Conservation (phyloP, 2,113 vertebrate species). For the Circaetus cinerascens region DNA sequence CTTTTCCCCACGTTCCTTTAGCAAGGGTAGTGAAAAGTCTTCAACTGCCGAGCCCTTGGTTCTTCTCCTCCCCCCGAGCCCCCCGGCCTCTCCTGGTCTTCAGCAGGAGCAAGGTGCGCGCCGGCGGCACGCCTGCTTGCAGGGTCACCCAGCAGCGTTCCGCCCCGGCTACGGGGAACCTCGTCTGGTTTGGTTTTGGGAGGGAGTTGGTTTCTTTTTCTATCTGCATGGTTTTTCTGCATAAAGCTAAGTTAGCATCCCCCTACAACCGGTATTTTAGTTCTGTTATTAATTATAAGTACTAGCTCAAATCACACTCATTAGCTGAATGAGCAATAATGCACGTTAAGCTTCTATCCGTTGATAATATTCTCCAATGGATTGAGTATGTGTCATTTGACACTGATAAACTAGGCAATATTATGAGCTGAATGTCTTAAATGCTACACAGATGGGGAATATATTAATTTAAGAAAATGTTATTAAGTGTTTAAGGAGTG, state of each 20-base stretch:
- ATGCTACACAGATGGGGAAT: slow-evolving; percentile 55
- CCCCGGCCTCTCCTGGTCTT: too few relatives aligned
- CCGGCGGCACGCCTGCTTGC: accelerated
- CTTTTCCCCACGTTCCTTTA: background rate
- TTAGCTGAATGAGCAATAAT: slow-evolving; percentile 61
- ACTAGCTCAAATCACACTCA: background rate
- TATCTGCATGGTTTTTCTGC: background rate
- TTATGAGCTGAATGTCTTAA: slow-evolving; percentile 59
- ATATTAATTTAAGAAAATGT: slow-evolving; percentile 65
- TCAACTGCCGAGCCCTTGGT: accelerated
- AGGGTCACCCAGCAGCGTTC: accelerated
- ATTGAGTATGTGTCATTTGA: slow-evolving; percentile 65
- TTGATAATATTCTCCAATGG: slow-evolving; percentile 66
- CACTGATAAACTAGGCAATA: slow-evolving; percentile 72
- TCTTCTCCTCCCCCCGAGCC: too few relatives aligned
- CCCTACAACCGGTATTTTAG: background rate
- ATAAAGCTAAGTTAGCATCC: background rate
- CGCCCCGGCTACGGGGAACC: accelerated
- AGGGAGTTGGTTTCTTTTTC: accelerated
- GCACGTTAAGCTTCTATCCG: slow-evolving; percentile 46
- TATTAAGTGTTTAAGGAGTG: slow-evolving; percentile 65
- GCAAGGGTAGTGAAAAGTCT: accelerated
- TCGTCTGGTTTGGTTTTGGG: accelerated
- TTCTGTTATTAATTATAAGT: slow-evolving; percentile 61
- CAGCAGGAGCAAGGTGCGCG: accelerated